Evolutionary conservation across 92 coral and sea anemone species (phyloP).

Genomic region (Porites rus): DNA sequence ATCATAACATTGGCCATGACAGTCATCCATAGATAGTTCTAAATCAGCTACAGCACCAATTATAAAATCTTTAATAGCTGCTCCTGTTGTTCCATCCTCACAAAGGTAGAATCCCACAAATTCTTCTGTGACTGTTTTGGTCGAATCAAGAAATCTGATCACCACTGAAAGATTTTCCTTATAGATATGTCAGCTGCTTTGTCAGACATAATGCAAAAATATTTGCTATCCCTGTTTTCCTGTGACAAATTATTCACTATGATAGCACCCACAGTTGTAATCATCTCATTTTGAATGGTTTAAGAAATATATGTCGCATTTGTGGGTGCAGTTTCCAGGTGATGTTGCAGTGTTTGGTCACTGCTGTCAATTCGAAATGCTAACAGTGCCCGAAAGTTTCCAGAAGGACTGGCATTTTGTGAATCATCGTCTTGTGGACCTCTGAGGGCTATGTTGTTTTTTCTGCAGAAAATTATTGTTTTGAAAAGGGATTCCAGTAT

Average conservation of each 20-base stretch:
- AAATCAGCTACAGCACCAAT: slow-evolving; percentile 50
- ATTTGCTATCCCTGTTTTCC: slow-evolving; percentile 15
- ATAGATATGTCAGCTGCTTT: slow-evolving; percentile 61
- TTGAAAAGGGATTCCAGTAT: slow-evolving; percentile 13
- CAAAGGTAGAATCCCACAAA: slow-evolving; percentile 11
- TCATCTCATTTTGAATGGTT: too few species aligned
- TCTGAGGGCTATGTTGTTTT: slow-evolving; percentile 53
- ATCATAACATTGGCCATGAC: too few species aligned
- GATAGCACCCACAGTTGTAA: too few species aligned
- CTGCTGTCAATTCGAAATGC: slow-evolving; percentile 72
- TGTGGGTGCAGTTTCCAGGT: slow-evolving; percentile 64
- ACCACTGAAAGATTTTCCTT: slow-evolving; percentile 67
- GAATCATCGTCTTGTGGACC: slow-evolving; percentile 58
- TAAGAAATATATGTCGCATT: slow-evolving; percentile 37
- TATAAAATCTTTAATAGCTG: slow-evolving; percentile 42
- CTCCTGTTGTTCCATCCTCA: slow-evolving; percentile 68
- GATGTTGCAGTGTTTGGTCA: slow-evolving; percentile 64
- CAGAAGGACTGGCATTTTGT: slow-evolving; percentile 38
- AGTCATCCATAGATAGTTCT: slow-evolving; percentile 63
- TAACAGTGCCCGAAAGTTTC: slow-evolving; percentile 67
- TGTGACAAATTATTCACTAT: too few species aligned
- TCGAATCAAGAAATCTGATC: slow-evolving; percentile 54
- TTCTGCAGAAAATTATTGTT: slow-evolving; percentile 57
- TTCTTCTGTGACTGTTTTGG: slow-evolving; percentile 62
- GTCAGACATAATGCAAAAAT: slow-evolving; percentile 59